A percentile compares a stretch with the other conserved stretches of the same genome.
phyloP scores from a whole-genome alignment of 2,113 vertebrate genomes.

The Zosterops japonicus region DNA sequence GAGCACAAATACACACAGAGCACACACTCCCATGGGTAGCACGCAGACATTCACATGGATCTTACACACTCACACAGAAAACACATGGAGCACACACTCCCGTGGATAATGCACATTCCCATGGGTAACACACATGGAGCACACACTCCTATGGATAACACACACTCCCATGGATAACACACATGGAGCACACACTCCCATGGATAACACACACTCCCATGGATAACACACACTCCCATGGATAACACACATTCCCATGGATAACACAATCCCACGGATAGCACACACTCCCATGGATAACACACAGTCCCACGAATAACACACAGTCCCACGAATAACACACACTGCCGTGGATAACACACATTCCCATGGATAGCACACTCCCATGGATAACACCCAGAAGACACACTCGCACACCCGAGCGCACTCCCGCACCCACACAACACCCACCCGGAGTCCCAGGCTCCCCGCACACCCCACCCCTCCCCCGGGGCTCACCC shows the following conservation, averaged over 20 bases:
- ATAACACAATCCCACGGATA: too few relatives aligned
- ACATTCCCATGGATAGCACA: background rate
- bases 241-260: background rate
- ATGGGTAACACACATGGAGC: background rate
- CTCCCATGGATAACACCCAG: background rate
- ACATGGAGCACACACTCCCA: too few relatives aligned
- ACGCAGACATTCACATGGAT: too few relatives aligned
- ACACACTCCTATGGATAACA: too few relatives aligned
- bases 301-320: background rate
- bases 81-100: background rate
- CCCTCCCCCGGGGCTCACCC: too few relatives aligned
- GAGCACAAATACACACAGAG: too few relatives aligned
- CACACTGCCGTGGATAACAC: too few relatives aligned
- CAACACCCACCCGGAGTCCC: background rate
- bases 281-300: background rate
- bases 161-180: too few relatives aligned
- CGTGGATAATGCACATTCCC: background rate
- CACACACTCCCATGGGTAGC: too few relatives aligned
- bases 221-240: background rate
- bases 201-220: too few relatives aligned
- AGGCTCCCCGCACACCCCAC: background rate
- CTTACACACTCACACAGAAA: too few relatives aligned
- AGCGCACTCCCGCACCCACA: background rate
- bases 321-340: accelerated
- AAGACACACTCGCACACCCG: background rate